Base-by-base conservation (phyloP, 2,797 vertebrate genomes). In the Xenopus petersii region DNA sequence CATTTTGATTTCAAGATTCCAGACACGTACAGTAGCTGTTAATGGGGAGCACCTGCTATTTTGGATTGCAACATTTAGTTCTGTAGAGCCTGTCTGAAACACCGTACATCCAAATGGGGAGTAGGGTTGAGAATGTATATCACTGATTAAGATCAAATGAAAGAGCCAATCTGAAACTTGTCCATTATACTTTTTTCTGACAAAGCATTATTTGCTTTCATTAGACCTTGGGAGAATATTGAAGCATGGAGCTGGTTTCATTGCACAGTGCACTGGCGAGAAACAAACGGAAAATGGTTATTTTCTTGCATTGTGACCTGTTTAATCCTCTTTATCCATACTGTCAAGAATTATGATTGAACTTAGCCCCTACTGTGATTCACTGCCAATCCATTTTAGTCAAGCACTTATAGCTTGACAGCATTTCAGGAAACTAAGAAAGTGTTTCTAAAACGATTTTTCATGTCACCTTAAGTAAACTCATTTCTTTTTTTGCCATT, bases 61-160 rank as follows among this genome's bases (percentile, higher is more conserved):
- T 12, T 10, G 12, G 63, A 17, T 48, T 42, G 12, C 63, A 46
- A n/a, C 13, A 64, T 64, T 64, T 47, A 16, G 13, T 17, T 64
- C 47, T 64, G 36, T 47, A 17, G 2, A 17, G 63, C 42, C 10
- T 21, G n/a, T 15, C 36, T 36, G 15, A 47, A 12, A 46, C 2
- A 47, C 16, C n/a, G 7, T 48, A 36, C 63, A 64, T 64, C 21
- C n/a, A 58, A 69, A 69, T 59, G 10, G 2, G 33, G 21, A 59
- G 68, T 26, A 47, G n/a, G 30, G 42, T 30, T 42, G 54, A 21
- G 30, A 70, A 47, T 59, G n/a, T 10, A 59, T 70, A 70, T 70
- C 5, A 48, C 55, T 70, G 68, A 70, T 70, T 59, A 70, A 21
- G 56, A 47, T 70, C 56, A 70, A 60, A 69, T 16, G 10, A 69